phyloP scores from a whole-genome alignment of 2,113 vertebrate species.

The Hyperopisus bebe region DNA sequence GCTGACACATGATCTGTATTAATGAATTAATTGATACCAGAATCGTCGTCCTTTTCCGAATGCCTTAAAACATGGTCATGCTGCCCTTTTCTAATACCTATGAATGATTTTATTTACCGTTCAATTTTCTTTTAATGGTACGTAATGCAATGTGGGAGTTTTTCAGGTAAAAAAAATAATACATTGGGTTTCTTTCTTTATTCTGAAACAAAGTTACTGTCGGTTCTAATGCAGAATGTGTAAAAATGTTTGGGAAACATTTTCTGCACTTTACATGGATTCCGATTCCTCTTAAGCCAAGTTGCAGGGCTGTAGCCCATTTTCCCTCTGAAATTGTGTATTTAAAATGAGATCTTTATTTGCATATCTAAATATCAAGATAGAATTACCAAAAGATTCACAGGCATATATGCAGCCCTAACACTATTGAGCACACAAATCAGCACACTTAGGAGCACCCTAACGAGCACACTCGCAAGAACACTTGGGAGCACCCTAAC shows the following conservation, averaged over 20 bases:
- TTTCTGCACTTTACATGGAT: not conserved
- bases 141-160: not conserved
- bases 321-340: not conserved
- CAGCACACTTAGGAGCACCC: not conserved
- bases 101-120: not conserved
- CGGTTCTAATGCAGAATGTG: not conserved
- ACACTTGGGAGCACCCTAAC: not conserved
- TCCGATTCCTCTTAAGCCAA: not conserved
- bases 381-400: not conserved
- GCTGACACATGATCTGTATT: not conserved
- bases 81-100: not conserved
- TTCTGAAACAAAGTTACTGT: not conserved
- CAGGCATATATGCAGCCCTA: not conserved
- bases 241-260: not conserved
- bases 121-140: not conserved
- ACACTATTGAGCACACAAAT: not conserved
- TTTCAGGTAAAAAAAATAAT: not conserved
- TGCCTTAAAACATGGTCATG: constrained; percentile 16
- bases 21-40: not conserved
- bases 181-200: not conserved
- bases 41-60: not conserved
- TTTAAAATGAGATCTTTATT: not conserved
- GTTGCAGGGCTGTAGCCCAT: not conserved
- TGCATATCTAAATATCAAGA: not conserved
- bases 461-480: not conserved